These are phyloP conservation scores for Dugesia japonica DNA, from an alignment of 2,888 invertebrate genomes.

Conservation along the genomic window DNA sequence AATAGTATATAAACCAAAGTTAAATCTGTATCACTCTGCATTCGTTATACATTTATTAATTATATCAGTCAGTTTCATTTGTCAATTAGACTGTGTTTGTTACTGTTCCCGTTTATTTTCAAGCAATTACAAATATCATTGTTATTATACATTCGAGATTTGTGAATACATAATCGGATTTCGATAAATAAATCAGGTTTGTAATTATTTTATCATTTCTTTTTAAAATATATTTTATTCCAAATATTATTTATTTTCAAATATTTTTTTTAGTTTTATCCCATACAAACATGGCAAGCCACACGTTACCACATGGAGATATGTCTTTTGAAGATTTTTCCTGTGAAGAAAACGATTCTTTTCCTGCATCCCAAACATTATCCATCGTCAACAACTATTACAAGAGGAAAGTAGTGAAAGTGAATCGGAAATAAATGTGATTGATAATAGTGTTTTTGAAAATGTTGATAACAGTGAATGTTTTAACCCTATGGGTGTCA, in stretches of 20 bases:
- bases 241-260: neutral
- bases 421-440: neutral
- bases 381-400: no score
- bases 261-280: slow-evolving; percentile 14
- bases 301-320: neutral
- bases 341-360: no score
- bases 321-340: neutral
- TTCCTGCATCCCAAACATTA: no score
- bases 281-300: neutral
- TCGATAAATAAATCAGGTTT: neutral
- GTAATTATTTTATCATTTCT: neutral
- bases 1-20: no score
- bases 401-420: neutral
- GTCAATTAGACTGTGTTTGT: no score
- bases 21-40: no score
- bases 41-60: no score
- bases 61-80: no score
- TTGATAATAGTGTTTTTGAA: neutral
- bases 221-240: neutral
- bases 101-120: neutral
- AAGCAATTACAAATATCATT: slow-evolving; percentile 11
- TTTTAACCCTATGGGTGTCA: no score
- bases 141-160: no score
- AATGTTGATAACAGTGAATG: neutral
- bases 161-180: neutral